Percentiles rank a stretch among this genome's conserved stretches.
phyloP scores from a whole-genome alignment of 53 echinoderm and acorn worm species.

The Luidia sarsii region DNA sequence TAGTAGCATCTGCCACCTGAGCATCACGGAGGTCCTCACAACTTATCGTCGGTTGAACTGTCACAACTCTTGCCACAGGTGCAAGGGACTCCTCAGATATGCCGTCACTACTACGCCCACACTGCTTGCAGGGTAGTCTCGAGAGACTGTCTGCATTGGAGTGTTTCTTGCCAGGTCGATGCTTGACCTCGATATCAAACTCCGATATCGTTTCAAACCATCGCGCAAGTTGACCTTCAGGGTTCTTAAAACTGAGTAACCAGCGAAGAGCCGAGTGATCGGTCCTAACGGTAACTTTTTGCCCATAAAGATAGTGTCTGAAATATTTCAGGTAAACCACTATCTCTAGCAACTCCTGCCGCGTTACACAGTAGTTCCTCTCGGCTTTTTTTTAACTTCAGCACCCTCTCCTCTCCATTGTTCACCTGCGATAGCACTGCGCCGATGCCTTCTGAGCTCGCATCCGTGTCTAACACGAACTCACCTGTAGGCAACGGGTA shows the following conservation, averaged over 20 bases:
- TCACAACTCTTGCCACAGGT: no score
- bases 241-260: conserved; percentile 11
- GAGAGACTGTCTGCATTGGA: conserved; percentile 31
- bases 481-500: neutral
- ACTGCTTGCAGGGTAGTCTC: conserved; percentile 14
- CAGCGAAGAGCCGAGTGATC: conserved; percentile 33
- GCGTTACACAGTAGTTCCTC: no score
- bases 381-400: no score
- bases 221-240: neutral
- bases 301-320: conserved; percentile 42
- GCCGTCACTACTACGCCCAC: no score
- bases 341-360: no score
- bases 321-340: conserved; percentile 26
- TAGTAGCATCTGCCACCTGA: no score
- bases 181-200: neutral
- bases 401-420: neutral
- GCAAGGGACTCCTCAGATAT: no score
- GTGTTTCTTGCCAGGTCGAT: conserved; percentile 33
- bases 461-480: neutral
- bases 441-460: neutral
- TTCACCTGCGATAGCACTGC: neutral
- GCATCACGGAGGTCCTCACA: no score
- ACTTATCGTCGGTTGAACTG: no score
- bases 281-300: neutral
- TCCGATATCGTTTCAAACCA: no score